Evolutionary conservation across 2,113 vertebrate species (phyloP).

Genomic region (Semnornis frantzii): DNA sequence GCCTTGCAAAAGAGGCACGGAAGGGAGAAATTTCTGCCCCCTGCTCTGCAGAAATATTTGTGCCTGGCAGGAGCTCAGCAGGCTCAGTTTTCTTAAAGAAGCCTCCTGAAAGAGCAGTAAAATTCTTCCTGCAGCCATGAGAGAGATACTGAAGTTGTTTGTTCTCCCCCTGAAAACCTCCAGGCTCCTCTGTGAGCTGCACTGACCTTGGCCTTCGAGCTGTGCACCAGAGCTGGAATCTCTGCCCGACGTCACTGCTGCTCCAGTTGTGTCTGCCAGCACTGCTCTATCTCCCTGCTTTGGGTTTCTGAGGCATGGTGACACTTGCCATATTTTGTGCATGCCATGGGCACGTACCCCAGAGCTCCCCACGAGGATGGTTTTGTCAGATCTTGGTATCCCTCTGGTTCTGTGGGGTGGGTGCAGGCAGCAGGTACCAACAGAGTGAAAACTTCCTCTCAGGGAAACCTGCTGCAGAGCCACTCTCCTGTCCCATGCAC

Average conservation of each 20-base stretch:
- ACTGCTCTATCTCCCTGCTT: neutral
- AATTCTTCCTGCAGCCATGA: neutral
- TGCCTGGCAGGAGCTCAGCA: fast-evolving
- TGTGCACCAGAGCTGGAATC: neutral
- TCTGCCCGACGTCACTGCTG: neutral
- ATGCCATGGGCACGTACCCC: neutral
- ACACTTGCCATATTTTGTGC: neutral
- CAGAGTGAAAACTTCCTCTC: fast-evolving
- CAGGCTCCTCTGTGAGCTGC: neutral
- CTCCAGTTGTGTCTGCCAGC: constrained; percentile 54
- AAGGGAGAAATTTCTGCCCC: neutral
- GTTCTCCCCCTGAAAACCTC: neutral
- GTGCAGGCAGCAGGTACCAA: neutral
- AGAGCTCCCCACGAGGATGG: fast-evolving
- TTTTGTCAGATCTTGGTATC: fast-evolving
- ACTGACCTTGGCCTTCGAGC: constrained; percentile 52
- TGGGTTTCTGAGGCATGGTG: neutral
- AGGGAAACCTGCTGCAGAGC: neutral
- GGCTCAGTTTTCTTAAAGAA: neutral
- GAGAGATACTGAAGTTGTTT: neutral
- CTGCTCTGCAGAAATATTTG: neutral
- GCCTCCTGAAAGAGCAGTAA: neutral
- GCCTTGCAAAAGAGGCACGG: neutral
- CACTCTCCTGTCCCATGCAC: fast-evolving
- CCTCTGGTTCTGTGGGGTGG: neutral